Percentiles rank a stretch among this genome's conserved stretches.
These are phyloP conservation scores for Basileuterus tristriatus DNA, from an alignment of 2,797 vertebrate species.

Conservation along the genomic window DNA sequence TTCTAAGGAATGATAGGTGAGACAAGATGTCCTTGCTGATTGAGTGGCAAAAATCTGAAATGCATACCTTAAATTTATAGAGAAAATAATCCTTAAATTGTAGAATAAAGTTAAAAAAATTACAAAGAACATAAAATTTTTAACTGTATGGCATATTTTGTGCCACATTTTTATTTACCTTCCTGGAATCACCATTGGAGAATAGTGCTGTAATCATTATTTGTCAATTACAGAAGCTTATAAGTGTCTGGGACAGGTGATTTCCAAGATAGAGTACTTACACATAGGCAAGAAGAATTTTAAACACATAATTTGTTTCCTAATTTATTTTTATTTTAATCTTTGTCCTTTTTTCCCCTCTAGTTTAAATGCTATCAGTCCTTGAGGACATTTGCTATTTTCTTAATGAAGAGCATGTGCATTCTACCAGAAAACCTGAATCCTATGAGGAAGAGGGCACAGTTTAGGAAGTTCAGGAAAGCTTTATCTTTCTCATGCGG, in stretches of 20 bases:
- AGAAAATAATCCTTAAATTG: not conserved
- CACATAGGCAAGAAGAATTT: not conserved
- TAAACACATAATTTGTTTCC: not conserved
- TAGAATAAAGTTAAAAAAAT: not conserved
- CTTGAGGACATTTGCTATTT: not conserved
- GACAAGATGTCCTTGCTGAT: not conserved
- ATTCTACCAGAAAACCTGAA: not conserved
- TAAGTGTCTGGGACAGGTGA: not conserved
- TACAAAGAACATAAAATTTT: not conserved
- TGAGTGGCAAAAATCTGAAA: not conserved
- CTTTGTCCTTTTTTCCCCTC: accelerated
- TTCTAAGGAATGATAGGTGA: not conserved
- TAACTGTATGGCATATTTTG: not conserved
- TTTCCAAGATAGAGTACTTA: not conserved
- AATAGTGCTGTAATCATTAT: not conserved
- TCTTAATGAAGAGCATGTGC: not conserved
- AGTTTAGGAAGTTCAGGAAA: not conserved
- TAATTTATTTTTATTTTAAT: not conserved
- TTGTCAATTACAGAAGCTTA: not conserved
- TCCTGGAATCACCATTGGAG: not conserved
- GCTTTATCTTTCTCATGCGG: not conserved
- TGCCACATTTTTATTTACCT: not conserved
- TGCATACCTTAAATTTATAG: not conserved
- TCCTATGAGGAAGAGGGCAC: not conserved
- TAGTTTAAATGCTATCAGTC: not conserved